phyloP scores from a whole-genome alignment of 2,888 invertebrate species.

The Campaea margaritaria region DNA sequence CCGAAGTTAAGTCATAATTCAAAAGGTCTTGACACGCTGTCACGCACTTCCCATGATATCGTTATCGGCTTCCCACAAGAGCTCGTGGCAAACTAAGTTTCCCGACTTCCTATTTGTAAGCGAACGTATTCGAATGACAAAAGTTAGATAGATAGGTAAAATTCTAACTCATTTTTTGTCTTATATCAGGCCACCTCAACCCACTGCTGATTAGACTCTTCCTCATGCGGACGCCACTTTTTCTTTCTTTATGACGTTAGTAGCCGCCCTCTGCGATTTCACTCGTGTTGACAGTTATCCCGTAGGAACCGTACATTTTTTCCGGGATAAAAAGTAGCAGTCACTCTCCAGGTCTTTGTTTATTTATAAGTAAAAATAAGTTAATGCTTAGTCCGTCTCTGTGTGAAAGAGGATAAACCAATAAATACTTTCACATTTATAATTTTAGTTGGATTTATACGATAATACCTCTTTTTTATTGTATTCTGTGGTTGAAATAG shows the following conservation, averaged over 20 bases:
- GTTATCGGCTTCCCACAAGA: constrained; percentile 29
- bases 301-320: too few relatives aligned
- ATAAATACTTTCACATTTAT: too few relatives aligned
- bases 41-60: constrained; percentile 31
- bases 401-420: too few relatives aligned
- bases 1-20: constrained; percentile 28
- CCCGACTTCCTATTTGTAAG: constrained; percentile 7
- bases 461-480: too few relatives aligned
- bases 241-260: neutral
- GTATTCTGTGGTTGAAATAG: too few relatives aligned
- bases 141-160: neutral
- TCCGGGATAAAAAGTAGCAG: too few relatives aligned
- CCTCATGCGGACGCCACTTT: neutral
- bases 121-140: constrained; percentile 12
- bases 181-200: neutral
- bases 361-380: too few relatives aligned
- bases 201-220: neutral
- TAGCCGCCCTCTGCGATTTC: too few relatives aligned
- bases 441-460: too few relatives aligned
- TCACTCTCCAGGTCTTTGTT: too few relatives aligned
- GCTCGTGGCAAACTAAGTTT: constrained; percentile 23
- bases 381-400: too few relatives aligned
- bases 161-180: neutral
- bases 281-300: too few relatives aligned
- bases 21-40: constrained; percentile 30